Conservation (phyloP, 2,113 vertebrate genomes). For the Probosciger aterrimus region DNA sequence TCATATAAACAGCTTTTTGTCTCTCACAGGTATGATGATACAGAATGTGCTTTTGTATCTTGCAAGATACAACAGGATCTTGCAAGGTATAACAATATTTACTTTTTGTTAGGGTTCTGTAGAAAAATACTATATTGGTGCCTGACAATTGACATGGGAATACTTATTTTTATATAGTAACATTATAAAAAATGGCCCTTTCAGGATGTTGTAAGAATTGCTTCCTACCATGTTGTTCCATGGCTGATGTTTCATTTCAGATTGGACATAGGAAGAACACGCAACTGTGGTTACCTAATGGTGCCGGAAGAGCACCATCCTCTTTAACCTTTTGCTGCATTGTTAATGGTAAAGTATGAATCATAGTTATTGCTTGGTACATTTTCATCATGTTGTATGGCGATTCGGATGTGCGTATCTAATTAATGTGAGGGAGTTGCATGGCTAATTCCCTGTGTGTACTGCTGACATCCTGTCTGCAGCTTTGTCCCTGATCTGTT, state of each 20-base stretch:
- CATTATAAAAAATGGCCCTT: not conserved
- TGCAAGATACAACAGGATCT: not conserved
- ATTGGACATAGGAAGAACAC: not conserved
- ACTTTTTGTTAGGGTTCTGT: not conserved
- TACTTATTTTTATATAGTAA: not conserved
- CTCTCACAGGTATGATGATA: not conserved
- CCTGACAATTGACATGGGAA: not conserved
- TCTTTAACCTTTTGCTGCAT: not conserved
- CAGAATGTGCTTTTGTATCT: not conserved
- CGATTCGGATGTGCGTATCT: not conserved
- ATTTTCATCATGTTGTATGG: not conserved
- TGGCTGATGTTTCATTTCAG: not conserved
- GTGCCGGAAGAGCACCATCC: not conserved
- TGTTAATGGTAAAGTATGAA: constrained; percentile 7
- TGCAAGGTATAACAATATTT: not conserved
- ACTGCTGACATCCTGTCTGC: constrained; percentile 50
- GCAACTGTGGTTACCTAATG: not conserved
- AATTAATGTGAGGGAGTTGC: constrained; percentile 45
- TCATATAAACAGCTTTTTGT: not conserved
- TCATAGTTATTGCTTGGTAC: not conserved
- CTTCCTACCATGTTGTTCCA: not conserved
- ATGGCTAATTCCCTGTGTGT: constrained; percentile 33
- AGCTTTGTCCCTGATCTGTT: constrained; percentile 34
- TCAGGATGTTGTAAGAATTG: not conserved
- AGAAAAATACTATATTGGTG: not conserved